A percentile compares a stretch with the other conserved stretches of the same genome.
Conservation (phyloP, 2,113 vertebrate species). For the Corythornis madagascariensis region DNA sequence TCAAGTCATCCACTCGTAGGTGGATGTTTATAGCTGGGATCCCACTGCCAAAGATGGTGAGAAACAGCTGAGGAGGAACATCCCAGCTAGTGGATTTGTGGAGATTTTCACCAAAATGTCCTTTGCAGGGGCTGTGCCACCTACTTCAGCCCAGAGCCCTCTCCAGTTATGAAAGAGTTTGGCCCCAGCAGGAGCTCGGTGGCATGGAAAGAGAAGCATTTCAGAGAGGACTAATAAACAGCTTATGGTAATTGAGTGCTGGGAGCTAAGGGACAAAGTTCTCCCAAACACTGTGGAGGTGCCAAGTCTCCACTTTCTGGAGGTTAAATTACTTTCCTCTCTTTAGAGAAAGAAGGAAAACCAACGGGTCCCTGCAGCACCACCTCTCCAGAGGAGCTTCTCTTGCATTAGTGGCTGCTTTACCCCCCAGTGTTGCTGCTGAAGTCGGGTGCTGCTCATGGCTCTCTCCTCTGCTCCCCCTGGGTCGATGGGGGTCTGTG, state of each 20-base stretch:
- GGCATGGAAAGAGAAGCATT: neutral
- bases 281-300: neutral
- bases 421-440: neutral
- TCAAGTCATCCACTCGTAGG: neutral
- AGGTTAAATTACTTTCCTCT: neutral
- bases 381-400: neutral
- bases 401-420: slow-evolving; percentile 9
- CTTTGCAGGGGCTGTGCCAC: neutral
- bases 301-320: neutral
- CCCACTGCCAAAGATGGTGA: neutral
- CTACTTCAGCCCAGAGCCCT: neutral
- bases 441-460: neutral
- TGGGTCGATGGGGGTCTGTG: neutral
- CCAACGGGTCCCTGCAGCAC: neutral
- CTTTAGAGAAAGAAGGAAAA: neutral
- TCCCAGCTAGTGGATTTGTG: neutral
- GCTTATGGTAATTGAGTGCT: neutral
- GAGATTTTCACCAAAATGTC: neutral
- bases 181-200: neutral
- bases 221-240: neutral
- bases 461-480: fast-evolving
- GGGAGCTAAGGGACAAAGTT: neutral
- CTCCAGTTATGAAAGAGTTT: neutral
- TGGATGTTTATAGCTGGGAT: neutral
- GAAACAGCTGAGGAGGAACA: fast-evolving